Base-by-base conservation (phyloP, 1,140 invertebrate genomes). In the Bilobella aurantiaca region DNA sequence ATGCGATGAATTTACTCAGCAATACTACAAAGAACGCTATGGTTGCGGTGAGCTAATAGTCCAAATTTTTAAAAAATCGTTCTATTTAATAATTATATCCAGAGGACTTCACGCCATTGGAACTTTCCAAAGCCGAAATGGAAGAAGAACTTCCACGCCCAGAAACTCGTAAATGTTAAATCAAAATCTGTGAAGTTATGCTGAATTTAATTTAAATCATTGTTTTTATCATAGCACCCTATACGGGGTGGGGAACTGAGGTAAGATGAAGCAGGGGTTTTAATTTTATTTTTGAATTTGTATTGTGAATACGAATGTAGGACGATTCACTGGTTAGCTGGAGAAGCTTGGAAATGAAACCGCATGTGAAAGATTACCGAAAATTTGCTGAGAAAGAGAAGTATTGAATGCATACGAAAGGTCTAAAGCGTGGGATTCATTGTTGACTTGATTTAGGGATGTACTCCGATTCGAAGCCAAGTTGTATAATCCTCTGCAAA, bases 1-100 rank as follows among this genome's bases (percentile, higher is more conserved):
- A 75, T 89, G 90, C 69, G 93, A 96, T 78, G 79, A 81, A 21
- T 93, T 89, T 73, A 96, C 92, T 0, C 90, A 87, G 75, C 84
- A 89, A 47, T 96, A 90, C 79, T 96, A 93, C 76, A 83, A 85
- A 69, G 83, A 82, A 32, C 83, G 80, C 64, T 82, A 80, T 74
- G 80, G 81, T 28, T 69, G 82, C 3, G 79, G 80, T 75, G 76
- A 80, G 60, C 77, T 23, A 62, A 5, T 78, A 75, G 65, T 68
- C 71, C 2, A 66, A 73, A 78, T 78, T 12, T 46, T 47, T 25
- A 58, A 18, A 12, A 58, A 16, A 27, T 58, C 25, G 8, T 21
- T 14, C 14, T 46, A 14, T 31, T 61, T 14, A 16, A 61, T 47
- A 37, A 16, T 47, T n/a, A n/a, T n/a, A 53, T 37, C 72, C 75